Percentiles rank a stretch among this genome's conserved stretches.
These are phyloP conservation scores for Platysternon megacephalum DNA, from an alignment of 2,113 vertebrate species.

Conservation along the genomic window DNA sequence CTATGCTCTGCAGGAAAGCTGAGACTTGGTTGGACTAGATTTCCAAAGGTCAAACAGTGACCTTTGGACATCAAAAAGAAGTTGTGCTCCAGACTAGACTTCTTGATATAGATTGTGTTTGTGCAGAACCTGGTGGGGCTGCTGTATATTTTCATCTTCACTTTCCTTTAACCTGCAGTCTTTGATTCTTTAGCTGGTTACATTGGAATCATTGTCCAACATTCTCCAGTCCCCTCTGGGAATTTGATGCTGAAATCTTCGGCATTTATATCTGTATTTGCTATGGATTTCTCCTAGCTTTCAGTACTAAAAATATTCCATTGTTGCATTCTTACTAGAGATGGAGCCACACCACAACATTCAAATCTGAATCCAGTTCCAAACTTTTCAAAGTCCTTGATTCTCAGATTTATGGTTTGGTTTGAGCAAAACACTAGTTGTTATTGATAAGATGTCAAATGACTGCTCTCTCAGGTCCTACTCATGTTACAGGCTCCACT, in stretches of 20 bases:
- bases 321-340: neutral
- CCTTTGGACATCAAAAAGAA: neutral
- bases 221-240: neutral
- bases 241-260: neutral
- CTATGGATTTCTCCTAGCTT: neutral
- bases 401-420: neutral
- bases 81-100: neutral
- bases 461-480: neutral
- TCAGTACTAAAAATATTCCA: neutral
- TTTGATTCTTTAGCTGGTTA: neutral
- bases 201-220: neutral
- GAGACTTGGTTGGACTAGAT: neutral
- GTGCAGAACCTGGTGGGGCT: neutral
- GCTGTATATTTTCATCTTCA: neutral
- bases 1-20: neutral
- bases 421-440: neutral
- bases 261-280: neutral
- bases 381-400: neutral
- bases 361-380: neutral
- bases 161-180: neutral
- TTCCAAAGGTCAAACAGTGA: neutral
- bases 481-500: neutral
- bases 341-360: neutral
- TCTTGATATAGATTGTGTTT: neutral
- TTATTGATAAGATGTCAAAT: neutral